Percentiles rank a stretch among this genome's conserved stretches.
Evolutionary conservation across 2,113 vertebrate species (phyloP).

Genomic region (Lanius collurio): DNA sequence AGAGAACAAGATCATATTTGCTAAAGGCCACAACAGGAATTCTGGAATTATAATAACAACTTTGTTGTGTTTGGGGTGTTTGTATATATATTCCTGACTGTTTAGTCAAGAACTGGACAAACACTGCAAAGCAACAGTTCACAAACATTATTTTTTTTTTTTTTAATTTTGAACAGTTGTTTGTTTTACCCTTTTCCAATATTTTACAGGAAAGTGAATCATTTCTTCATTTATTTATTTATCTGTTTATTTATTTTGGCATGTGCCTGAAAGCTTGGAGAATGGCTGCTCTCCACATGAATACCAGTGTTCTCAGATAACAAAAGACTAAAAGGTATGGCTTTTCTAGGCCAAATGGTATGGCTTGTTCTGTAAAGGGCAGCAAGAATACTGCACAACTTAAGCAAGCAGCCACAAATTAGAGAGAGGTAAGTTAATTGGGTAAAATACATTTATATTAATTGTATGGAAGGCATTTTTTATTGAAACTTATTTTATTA

Average conservation of each 20-base stretch:
- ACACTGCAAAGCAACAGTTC: neutral
- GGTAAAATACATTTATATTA: neutral
- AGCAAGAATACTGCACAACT: neutral
- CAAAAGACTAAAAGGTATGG: neutral
- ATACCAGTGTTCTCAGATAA: neutral
- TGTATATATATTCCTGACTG: neutral
- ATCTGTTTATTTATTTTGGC: neutral
- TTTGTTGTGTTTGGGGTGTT: neutral
- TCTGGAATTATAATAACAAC: neutral
- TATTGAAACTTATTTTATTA: neutral
- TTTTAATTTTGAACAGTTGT: neutral
- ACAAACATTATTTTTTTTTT: neutral
- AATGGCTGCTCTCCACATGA: neutral
- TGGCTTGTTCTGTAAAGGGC: neutral
- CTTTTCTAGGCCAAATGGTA: neutral
- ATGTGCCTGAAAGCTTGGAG: neutral
- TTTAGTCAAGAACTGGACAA: neutral
- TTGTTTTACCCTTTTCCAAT: neutral
- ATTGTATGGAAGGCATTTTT: neutral
- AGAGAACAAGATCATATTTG: neutral
- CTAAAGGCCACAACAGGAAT: neutral
- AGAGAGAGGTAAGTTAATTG: neutral
- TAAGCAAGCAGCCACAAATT: neutral
- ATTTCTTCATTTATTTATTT: neutral
- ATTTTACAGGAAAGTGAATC: neutral